Conservation (phyloP, 2,888 invertebrate species). For the Aspidiotus rigidus region DNA sequence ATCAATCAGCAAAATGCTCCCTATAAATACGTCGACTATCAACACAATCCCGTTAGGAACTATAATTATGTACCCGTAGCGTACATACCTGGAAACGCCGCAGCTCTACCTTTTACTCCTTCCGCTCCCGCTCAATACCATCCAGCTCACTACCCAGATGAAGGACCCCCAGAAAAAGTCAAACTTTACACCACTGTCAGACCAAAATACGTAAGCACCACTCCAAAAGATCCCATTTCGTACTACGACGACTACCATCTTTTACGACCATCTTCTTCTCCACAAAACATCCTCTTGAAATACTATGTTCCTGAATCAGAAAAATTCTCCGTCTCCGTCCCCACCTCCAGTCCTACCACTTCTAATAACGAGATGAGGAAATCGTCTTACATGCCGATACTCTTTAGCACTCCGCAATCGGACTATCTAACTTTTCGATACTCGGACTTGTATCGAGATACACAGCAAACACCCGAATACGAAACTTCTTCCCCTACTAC, state of each 20-base stretch:
- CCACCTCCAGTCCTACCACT: slow-evolving; percentile 3
- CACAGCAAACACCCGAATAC: slow-evolving; percentile 9
- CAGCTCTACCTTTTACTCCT: neutral
- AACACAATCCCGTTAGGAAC: slow-evolving; percentile 8
- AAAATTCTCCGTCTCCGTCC: neutral
- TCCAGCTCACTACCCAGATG: slow-evolving; percentile 10
- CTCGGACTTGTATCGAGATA: slow-evolving; percentile 9
- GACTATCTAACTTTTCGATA: slow-evolving; percentile 28
- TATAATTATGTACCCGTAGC: slow-evolving; percentile 28
- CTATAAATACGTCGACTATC: slow-evolving; percentile 18
- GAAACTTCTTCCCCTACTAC: slow-evolving; percentile 11
- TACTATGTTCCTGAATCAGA: too few relatives aligned
- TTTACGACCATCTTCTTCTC: too few relatives aligned
- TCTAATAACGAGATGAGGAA: slow-evolving; percentile 12
- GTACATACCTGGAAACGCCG: slow-evolving; percentile 25
- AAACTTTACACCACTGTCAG: slow-evolving; percentile 5
- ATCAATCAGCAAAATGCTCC: neutral
- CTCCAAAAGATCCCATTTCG: neutral
- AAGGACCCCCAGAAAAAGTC: neutral
- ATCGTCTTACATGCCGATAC: neutral
- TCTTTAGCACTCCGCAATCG: slow-evolving; percentile 20
- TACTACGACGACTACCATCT: neutral
- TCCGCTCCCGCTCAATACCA: slow-evolving; percentile 16
- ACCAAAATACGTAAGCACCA: slow-evolving; percentile 8
- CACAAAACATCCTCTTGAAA: too few relatives aligned